Percentiles rank a stretch among this genome's conserved stretches.
Evolutionary conservation across 1,140 invertebrate species (phyloP).

Genomic region (Archivesica marissinica): DNA sequence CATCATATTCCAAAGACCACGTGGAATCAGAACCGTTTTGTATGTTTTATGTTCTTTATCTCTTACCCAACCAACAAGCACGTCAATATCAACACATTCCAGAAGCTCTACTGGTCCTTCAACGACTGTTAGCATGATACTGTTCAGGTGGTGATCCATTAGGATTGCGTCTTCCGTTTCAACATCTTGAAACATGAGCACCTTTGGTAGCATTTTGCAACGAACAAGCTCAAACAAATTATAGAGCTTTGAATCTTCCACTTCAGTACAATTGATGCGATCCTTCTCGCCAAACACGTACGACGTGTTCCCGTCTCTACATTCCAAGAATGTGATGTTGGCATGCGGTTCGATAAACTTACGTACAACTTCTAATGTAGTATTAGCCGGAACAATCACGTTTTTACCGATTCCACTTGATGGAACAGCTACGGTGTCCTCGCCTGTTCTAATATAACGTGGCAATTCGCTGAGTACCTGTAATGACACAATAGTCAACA

Average conservation of each 20-base stretch:
- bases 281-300: background rate
- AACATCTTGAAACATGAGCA: background rate
- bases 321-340: background rate
- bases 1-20: background rate
- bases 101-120: background rate
- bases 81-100: background rate
- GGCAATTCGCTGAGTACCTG: background rate
- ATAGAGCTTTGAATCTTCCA: constrained; percentile 6
- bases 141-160: background rate
- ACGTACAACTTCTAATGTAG: background rate
- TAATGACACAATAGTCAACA: too few species aligned
- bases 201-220: background rate
- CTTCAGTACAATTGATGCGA: background rate
- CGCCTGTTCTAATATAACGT: background rate
- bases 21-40: constrained; percentile 10
- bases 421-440: background rate
- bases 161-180: background rate
- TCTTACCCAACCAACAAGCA: constrained; percentile 16
- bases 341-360: background rate
- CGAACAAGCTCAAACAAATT: constrained; percentile 3
- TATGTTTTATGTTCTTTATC: background rate
- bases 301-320: background rate
- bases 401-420: background rate
- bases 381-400: background rate
- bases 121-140: background rate